Evolutionary conservation across 2,797 vertebrate genomes (phyloP).

Genomic region (Acridotheres tristis): DNA sequence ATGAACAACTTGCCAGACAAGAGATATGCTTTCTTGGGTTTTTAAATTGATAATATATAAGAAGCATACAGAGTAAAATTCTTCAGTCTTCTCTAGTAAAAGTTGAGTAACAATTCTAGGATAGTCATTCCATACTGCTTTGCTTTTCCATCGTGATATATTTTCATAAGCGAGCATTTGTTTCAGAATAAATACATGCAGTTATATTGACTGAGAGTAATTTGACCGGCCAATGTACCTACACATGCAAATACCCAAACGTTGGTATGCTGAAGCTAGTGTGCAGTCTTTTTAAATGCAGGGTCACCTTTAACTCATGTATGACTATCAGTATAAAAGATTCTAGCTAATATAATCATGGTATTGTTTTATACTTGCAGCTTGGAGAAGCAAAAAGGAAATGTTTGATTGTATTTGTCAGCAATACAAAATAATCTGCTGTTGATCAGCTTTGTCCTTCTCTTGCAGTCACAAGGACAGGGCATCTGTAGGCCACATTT

Average conservation of each 20-base stretch:
- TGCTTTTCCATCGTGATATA: neutral
- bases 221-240: neutral
- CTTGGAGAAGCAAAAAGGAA: slow-evolving; percentile 9
- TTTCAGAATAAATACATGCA: neutral
- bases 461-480: slow-evolving; percentile 63
- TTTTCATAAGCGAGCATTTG: neutral
- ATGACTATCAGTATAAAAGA: neutral
- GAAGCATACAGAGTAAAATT: neutral
- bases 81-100: neutral
- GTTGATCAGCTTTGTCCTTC: slow-evolving; percentile 68
- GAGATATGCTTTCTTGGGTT: neutral
- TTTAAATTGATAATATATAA: neutral
- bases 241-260: neutral
- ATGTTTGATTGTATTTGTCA: slow-evolving; percentile 33
- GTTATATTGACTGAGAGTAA: neutral
- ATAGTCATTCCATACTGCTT: neutral
- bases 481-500: slow-evolving; percentile 60
- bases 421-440: slow-evolving; percentile 27
- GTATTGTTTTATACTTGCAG: neutral
- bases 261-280: neutral
- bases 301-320: neutral
- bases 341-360: neutral
- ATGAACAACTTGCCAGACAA: neutral
- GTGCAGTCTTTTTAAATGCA: neutral
- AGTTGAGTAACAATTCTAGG: neutral